Conservation (phyloP, 2,888 invertebrate species). For the Polyommatus icarus region DNA sequence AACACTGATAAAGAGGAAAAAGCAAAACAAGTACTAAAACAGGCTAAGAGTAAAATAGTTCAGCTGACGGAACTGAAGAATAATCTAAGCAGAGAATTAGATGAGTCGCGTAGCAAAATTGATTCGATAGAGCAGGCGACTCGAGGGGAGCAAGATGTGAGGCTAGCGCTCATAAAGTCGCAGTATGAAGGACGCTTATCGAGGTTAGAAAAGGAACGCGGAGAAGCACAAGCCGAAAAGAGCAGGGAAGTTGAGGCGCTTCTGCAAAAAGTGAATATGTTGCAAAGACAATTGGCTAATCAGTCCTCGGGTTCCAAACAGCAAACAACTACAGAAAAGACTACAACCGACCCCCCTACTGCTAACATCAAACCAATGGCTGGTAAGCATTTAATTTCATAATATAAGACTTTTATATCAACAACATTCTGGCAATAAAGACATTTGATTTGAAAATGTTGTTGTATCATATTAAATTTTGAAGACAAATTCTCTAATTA, state of each 20-base stretch:
- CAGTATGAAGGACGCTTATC: slow-evolving; percentile 86
- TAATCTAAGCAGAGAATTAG: slow-evolving; percentile 80
- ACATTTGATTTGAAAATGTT: too few relatives aligned
- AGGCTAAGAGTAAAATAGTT: slow-evolving; percentile 87
- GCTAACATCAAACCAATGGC: slow-evolving; percentile 98
- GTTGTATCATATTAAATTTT: not conserved
- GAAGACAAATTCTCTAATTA: not conserved
- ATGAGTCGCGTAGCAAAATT: slow-evolving; percentile 74
- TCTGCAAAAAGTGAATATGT: slow-evolving; percentile 84
- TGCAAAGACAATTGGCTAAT: slow-evolving; percentile 85
- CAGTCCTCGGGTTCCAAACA: slow-evolving; percentile 86
- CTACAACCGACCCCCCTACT: slow-evolving; percentile 83
- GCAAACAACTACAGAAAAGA: slow-evolving; percentile 78
- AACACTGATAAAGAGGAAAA: slow-evolving; percentile 83
- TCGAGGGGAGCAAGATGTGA: slow-evolving; percentile 79
- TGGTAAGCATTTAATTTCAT: slow-evolving; percentile 69
- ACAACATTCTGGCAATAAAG: too few relatives aligned
- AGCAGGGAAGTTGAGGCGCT: slow-evolving; percentile 85
- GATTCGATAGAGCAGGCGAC: slow-evolving; percentile 75
- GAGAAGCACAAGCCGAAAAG: slow-evolving; percentile 82
- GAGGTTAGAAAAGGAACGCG: slow-evolving; percentile 86
- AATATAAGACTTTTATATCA: too few relatives aligned
- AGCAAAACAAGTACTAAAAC: slow-evolving; percentile 84
- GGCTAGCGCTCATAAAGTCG: slow-evolving; percentile 82
- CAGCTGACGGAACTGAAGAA: slow-evolving; percentile 86